These are phyloP conservation scores for Macrophya annulata DNA, from an alignment of 2,888 invertebrate species.

Conservation along the genomic window DNA sequence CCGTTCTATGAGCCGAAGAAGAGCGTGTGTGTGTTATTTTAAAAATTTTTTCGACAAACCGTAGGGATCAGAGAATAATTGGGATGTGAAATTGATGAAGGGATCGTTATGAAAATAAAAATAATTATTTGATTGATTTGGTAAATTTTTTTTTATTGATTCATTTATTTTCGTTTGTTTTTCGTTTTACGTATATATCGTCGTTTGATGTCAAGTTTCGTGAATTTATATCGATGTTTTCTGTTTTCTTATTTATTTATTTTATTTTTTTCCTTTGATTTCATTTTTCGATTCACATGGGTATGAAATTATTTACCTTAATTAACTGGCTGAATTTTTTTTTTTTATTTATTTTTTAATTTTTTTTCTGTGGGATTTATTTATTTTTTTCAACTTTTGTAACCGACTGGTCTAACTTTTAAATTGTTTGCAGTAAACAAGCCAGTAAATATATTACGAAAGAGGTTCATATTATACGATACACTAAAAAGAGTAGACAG, in stretches of 20 bases:
- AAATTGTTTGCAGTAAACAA: conserved; percentile 12
- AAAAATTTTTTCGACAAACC: background rate
- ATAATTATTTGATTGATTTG: too few relatives aligned
- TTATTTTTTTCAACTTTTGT: background rate
- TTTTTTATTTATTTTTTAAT: background rate
- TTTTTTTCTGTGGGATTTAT: background rate
- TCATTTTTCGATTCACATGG: background rate
- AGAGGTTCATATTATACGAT: background rate
- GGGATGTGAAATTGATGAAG: background rate
- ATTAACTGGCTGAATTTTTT: background rate
- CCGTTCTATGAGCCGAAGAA: too few relatives aligned
- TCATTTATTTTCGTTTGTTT: background rate
- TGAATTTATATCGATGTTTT: background rate
- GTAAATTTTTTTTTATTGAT: background rate
- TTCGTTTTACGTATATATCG: too few relatives aligned
- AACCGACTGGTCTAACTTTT: background rate
- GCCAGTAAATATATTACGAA: background rate
- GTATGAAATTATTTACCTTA: background rate
- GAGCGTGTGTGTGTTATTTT: background rate
- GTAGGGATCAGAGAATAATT: background rate
- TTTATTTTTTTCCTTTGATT: background rate
- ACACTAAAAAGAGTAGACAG: background rate
- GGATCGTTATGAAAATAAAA: conserved; percentile 3
- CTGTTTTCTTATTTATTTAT: background rate
- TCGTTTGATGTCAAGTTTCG: background rate